Evolutionary conservation across 2,888 invertebrate species (phyloP).

Genomic region (Scrobipalpa costella): DNA sequence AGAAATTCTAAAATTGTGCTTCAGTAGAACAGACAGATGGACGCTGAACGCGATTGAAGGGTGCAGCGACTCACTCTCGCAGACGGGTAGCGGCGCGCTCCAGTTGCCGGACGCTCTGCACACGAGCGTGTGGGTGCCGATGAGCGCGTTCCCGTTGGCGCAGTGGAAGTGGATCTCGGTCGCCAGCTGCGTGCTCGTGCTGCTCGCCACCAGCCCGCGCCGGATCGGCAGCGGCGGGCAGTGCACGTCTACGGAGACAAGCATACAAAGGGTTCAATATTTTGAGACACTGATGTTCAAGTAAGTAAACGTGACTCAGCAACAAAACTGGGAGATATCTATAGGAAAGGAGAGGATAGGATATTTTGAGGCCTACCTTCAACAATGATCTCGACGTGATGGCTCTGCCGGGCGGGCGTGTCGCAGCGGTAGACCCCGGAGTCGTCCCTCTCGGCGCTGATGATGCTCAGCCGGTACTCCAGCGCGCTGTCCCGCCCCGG

Average conservation of each 20-base stretch:
- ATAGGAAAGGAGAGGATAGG: too few species aligned
- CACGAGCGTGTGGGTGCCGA: slow-evolving; percentile 86
- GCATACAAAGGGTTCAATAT: background rate
- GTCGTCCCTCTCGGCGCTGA: slow-evolving; percentile 90
- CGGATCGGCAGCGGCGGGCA: slow-evolving; percentile 88
- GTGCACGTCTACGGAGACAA: slow-evolving; percentile 83
- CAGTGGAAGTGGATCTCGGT: slow-evolving; percentile 88
- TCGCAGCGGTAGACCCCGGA: slow-evolving; percentile 92
- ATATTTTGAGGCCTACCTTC: slow-evolving; percentile 76
- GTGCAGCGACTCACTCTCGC: slow-evolving; percentile 87
- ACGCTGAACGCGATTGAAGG: too few species aligned
- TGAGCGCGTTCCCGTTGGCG: slow-evolving; percentile 89
- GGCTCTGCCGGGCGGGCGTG: slow-evolving; percentile 91
- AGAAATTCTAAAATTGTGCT: too few species aligned
- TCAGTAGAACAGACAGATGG: too few species aligned
- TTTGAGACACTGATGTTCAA: background rate
- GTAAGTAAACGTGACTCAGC: background rate
- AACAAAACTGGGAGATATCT: background rate
- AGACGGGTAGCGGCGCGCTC: slow-evolving; percentile 90
- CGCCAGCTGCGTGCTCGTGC: slow-evolving; percentile 87
- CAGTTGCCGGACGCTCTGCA: slow-evolving; percentile 94
- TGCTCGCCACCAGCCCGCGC: slow-evolving; percentile 87
- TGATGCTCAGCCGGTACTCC: slow-evolving; percentile 90
- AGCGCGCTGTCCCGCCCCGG: slow-evolving; percentile 88
- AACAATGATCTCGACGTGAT: slow-evolving; percentile 90